These are phyloP conservation scores for Tetranychus cinnabarinus DNA, from an alignment of 1,140 invertebrate species.

Conservation along the genomic window DNA sequence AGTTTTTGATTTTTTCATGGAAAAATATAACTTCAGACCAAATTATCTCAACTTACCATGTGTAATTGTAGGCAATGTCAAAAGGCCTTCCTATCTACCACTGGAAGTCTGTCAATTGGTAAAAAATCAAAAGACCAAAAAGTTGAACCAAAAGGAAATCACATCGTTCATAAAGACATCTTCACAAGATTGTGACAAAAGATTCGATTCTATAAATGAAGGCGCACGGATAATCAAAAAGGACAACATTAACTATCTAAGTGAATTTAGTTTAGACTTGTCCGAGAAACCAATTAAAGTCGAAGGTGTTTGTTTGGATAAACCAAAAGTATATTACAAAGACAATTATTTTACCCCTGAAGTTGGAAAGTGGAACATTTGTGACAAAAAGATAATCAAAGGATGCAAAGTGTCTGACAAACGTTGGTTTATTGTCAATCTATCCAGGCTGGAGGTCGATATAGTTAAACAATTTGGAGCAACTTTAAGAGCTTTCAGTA, in stretches of 20 bases:
- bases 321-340: neutral
- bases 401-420: neutral
- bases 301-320: neutral
- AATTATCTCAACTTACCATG: slow-evolving; percentile 17
- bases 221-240: slow-evolving; percentile 9
- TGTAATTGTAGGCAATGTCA: slow-evolving; percentile 14
- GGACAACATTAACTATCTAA: slow-evolving; percentile 12
- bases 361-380: neutral
- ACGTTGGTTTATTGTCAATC: neutral
- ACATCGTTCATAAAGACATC: slow-evolving; percentile 11
- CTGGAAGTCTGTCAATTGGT: slow-evolving; percentile 18
- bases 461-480: neutral
- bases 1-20: slow-evolving; percentile 17
- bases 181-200: neutral
- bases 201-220: slow-evolving; percentile 3
- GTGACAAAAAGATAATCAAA: neutral
- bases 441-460: neutral
- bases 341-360: neutral
- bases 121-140: slow-evolving; percentile 15
- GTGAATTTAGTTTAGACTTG: slow-evolving; percentile 15
- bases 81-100: slow-evolving; percentile 15
- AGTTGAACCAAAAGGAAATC: slow-evolving; percentile 8
- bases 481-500: neutral
- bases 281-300: slow-evolving; percentile 6
- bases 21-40: slow-evolving; percentile 14